Conservation (phyloP, 2,113 vertebrate species). For the Dipodomys stephensi region DNA sequence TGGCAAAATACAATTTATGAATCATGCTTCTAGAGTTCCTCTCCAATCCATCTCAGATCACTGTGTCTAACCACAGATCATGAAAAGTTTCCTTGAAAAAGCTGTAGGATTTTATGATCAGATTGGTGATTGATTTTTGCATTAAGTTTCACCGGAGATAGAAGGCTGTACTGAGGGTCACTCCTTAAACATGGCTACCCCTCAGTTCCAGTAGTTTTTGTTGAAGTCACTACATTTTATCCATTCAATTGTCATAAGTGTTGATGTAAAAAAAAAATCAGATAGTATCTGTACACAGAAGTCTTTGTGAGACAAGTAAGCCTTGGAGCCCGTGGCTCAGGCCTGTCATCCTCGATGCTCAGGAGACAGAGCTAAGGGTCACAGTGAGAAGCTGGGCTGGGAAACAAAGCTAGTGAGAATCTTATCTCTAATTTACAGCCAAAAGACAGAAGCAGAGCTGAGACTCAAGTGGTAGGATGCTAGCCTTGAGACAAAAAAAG, state of each 20-base stretch:
- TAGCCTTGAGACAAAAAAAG: too few relatives aligned
- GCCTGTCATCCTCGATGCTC: too few relatives aligned
- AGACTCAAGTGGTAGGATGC: too few relatives aligned
- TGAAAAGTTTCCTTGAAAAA: constrained; percentile 27
- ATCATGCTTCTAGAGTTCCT: not conserved
- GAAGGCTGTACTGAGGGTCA: not conserved
- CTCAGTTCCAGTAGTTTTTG: not conserved
- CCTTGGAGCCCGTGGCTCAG: too few relatives aligned
- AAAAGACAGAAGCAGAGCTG: too few relatives aligned
- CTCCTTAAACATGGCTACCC: not conserved
- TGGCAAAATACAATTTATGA: constrained; percentile 21
- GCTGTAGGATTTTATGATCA: constrained; percentile 30
- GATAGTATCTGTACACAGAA: not conserved
- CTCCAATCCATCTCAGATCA: not conserved
- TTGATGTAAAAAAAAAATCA: not conserved
- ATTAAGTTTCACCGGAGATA: not conserved
- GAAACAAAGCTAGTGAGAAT: too few relatives aligned
- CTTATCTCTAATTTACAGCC: too few relatives aligned
- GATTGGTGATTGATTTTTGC: not conserved
- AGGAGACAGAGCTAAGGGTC: too few relatives aligned
- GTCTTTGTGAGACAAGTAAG: constrained; percentile 37
- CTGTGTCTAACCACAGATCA: constrained; percentile 8
- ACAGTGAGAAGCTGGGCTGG: too few relatives aligned
- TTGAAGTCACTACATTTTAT: constrained; percentile 21
- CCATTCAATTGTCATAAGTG: not conserved